Base-by-base conservation (phyloP, 2,113 vertebrate species). In the Pao palembangensis region DNA sequence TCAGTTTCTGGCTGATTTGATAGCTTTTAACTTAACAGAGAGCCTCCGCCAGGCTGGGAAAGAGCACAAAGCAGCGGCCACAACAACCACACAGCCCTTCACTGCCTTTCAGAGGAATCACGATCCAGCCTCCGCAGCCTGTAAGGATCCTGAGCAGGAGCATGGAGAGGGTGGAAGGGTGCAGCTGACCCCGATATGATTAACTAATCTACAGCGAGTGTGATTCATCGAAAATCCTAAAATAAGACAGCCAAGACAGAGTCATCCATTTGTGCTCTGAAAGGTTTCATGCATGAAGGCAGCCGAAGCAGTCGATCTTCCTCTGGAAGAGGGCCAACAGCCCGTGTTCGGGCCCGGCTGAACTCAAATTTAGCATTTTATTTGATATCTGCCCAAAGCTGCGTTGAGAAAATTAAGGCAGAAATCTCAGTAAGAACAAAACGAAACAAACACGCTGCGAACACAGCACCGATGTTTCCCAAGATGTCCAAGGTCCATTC, bases 211-310 rank as follows among this genome's bases (percentile, higher is more conserved):
- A 31, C 25, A 28, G 25, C 25, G 25, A 28, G 25, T 7, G 75
- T 79, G 71, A 81, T 76, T 79, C 60, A 79, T 75, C 63, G 61
- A 71, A 83, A 78, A 57, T 61, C 66, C 20, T 28, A 58, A 58
- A 84, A 64, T 60, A 65, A 72, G 75, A 76, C 66, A 59, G 58
- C 42, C 51, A 67, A 43, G 57, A 66, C 51, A 43, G 69, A 71
- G 21, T 70, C 41, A 41, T 71, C 52, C 28, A 49, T 67, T 73
- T 16, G 52, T 6, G n/a, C 55, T 75, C 69, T 63, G 75, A 78
- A 73, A 75, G 49, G 54, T 62, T 55, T 67, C 55, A 73, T 38
- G 34, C 34, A 38, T 11, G 8, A 8, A 38, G 58, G 78, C 48
- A 61, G 59, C 78, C 61, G 63, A 69, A 67, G 63, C 68, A 79